Evolutionary conservation across 2,113 vertebrate species (phyloP).

Genomic region (Ibidorhyncha struthersii): DNA sequence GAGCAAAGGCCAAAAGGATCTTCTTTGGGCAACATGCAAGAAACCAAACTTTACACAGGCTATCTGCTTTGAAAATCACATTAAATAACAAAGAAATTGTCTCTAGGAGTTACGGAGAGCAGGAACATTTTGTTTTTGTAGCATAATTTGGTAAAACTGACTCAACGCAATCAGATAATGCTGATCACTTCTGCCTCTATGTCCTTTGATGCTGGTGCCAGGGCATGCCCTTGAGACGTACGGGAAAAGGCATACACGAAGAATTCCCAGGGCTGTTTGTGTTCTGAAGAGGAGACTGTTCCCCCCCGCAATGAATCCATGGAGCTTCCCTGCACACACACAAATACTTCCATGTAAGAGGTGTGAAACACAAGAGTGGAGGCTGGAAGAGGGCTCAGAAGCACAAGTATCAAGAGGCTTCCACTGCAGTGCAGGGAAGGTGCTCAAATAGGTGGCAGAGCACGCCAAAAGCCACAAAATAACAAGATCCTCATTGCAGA

Average conservation of each 20-base stretch:
- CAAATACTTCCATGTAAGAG: neutral
- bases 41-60: neutral
- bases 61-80: constrained; percentile 3
- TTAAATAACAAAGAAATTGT: neutral
- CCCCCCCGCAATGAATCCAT: neutral
- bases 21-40: neutral
- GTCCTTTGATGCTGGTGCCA: constrained; percentile 56
- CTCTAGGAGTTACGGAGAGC: neutral
- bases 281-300: neutral
- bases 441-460: neutral
- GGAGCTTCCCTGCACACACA: neutral
- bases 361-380: neutral
- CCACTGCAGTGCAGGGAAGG: neutral
- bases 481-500: neutral
- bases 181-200: constrained; percentile 15
- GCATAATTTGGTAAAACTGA: constrained; percentile 43
- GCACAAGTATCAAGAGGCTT: neutral
- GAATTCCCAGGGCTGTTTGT: neutral
- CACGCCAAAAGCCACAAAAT: neutral
- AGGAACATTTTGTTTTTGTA: constrained; percentile 51
- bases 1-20: neutral
- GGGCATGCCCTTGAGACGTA: constrained; percentile 38
- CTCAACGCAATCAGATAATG: constrained; percentile 28
- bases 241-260: neutral
- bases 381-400: neutral